phyloP scores from a whole-genome alignment of 2,113 vertebrate genomes.

The Epinephelus cyanopodus region DNA sequence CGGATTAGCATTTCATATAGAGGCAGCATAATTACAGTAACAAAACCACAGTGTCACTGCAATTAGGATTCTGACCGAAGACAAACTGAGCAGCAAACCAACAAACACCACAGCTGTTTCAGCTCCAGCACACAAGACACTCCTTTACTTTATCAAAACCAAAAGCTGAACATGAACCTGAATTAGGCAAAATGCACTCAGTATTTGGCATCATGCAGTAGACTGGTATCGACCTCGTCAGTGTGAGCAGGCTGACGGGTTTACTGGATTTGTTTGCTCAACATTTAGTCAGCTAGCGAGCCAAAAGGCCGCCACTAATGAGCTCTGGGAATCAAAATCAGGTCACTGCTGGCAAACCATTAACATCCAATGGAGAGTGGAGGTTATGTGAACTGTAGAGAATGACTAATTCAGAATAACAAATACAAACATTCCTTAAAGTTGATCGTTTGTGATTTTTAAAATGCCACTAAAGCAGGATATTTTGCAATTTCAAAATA shows the following conservation, averaged over 20 bases:
- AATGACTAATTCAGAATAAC: neutral
- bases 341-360: constrained; percentile 39
- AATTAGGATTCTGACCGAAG: neutral
- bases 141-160: too few relatives aligned
- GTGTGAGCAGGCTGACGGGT: constrained; percentile 24
- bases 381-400: neutral
- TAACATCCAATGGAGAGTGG: constrained; percentile 25
- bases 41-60: constrained; percentile 11
- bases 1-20: constrained; percentile 42
- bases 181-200: too few relatives aligned
- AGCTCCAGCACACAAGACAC: neutral
- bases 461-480: neutral
- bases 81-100: neutral
- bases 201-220: neutral
- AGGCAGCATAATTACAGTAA: constrained; percentile 19
- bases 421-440: neutral
- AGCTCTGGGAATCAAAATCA: constrained; percentile 50
- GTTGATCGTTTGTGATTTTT: too few relatives aligned
- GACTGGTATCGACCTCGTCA: neutral
- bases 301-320: constrained; percentile 53
- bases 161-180: too few relatives aligned
- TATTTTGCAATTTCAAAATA: neutral
- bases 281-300: constrained; percentile 29
- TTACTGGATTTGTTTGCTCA: constrained; percentile 40
- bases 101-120: neutral